These are phyloP conservation scores for Drosophila pachea DNA, from an alignment of 1,140 invertebrate genomes.

Conservation along the genomic window DNA sequence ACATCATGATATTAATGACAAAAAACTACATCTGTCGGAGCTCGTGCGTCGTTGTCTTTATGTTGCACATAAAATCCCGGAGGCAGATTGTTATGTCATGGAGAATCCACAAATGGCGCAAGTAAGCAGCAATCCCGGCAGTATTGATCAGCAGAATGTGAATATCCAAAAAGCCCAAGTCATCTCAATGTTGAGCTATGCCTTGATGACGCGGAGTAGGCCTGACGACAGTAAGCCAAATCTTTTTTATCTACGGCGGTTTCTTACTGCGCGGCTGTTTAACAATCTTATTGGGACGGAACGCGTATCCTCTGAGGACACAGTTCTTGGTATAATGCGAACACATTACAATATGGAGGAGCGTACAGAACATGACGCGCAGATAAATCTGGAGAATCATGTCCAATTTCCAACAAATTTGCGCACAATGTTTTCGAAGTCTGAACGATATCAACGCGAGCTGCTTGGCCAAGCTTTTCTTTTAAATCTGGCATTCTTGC, in stretches of 20 bases:
- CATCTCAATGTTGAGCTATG: conserved; percentile 63
- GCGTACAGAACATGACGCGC: conserved; percentile 1
- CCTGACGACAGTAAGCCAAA: conserved; percentile 33
- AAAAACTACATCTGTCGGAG: conserved; percentile 69
- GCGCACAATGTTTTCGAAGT: conserved; percentile 45
- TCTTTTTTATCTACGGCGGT: conserved; percentile 63
- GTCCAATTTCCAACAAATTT: conserved; percentile 58
- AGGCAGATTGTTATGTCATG: conserved; percentile 71
- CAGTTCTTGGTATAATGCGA: conserved; percentile 61
- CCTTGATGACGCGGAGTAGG: conserved; percentile 41
- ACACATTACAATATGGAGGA: conserved; percentile 47
- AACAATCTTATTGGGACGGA: conserved; percentile 71
- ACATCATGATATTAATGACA: conserved; percentile 71
- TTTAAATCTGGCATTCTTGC: conserved; percentile 66
- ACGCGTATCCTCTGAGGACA: conserved; percentile 67
- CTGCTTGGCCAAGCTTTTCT: conserved; percentile 69
- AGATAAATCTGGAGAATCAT: conserved; percentile 11
- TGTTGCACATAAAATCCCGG: conserved; percentile 61
- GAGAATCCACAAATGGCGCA: conserved; percentile 75
- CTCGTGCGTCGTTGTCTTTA: conserved; percentile 64
- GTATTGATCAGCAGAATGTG: conserved; percentile 73
- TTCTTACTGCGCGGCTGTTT: conserved; percentile 66
- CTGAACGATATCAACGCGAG: conserved; percentile 64
- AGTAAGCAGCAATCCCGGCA: conserved; percentile 64
- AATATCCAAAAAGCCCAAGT: conserved; percentile 74